phyloP scores from a whole-genome alignment of 1,140 invertebrate genomes.

The Bemisia tabaci region DNA sequence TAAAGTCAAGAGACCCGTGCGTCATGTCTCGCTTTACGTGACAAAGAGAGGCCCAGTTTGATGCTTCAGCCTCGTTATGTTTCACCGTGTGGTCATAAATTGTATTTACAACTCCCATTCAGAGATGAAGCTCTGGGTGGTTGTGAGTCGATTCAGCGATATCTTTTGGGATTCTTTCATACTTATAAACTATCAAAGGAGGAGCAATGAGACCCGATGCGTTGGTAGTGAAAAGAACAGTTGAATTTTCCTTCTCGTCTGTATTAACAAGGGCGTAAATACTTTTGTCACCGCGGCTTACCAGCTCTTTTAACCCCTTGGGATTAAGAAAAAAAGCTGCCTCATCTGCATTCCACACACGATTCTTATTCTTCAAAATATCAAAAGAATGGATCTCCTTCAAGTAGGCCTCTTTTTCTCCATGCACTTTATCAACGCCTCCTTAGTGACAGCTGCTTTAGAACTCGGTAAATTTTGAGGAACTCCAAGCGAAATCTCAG shows the following conservation, averaged over 20 bases:
- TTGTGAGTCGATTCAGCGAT: constrained; percentile 23
- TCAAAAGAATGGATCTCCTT: constrained; percentile 14
- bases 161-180: constrained; percentile 24
- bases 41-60: too few relatives aligned
- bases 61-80: too few relatives aligned
- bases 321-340: constrained; percentile 27
- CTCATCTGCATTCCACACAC: constrained; percentile 26
- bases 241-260: constrained; percentile 30
- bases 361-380: constrained; percentile 17
- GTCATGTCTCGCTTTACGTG: too few relatives aligned
- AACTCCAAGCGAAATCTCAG: constrained; percentile 19
- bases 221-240: constrained; percentile 28
- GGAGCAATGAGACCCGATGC: constrained; percentile 27
- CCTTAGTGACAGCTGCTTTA: constrained; percentile 21
- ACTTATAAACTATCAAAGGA: constrained; percentile 27
- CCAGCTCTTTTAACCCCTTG: constrained; percentile 24
- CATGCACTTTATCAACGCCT: constrained; percentile 25
- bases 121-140: too few relatives aligned
- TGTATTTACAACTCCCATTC: too few relatives aligned
- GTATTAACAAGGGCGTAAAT: constrained; percentile 22
- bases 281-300: constrained; percentile 22
- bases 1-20: too few relatives aligned
- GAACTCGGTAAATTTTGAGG: constrained; percentile 23
- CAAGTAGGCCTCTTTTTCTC: constrained; percentile 23
- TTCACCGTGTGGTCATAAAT: too few relatives aligned